A percentile compares a stretch with the other conserved stretches of the same genome.
Evolutionary conservation across 2,888 invertebrate species (phyloP).

Genomic region (Acleris laterana): DNA sequence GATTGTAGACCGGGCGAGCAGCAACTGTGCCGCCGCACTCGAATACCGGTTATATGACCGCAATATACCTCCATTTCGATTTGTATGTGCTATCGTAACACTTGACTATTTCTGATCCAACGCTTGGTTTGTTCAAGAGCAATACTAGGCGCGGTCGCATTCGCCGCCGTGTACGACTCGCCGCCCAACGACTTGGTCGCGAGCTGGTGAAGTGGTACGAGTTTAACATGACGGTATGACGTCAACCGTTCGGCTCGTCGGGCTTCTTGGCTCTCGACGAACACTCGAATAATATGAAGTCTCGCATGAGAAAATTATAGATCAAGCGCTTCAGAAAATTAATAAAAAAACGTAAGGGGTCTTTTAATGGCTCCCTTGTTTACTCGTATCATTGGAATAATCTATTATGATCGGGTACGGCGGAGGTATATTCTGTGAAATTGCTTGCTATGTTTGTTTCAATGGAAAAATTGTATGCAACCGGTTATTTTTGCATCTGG

Average conservation of each 20-base stretch:
- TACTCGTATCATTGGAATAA: too few relatives aligned
- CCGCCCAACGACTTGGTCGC: slow-evolving; percentile 43
- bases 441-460: too few relatives aligned
- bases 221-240: slow-evolving; percentile 77
- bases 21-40: slow-evolving; percentile 71
- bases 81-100: slow-evolving; percentile 51
- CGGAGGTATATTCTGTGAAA: too few relatives aligned
- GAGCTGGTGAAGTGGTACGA: slow-evolving; percentile 59
- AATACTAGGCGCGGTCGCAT: slow-evolving; percentile 39
- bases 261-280: slow-evolving; percentile 80
- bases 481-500: slow-evolving; percentile 21
- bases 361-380: slow-evolving; percentile 6
- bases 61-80: slow-evolving; percentile 72
- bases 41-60: slow-evolving; percentile 84
- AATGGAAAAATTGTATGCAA: neutral
- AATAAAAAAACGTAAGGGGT: slow-evolving; percentile 11
- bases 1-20: slow-evolving; percentile 70
- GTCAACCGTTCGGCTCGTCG: slow-evolving; percentile 82
- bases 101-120: slow-evolving; percentile 56
- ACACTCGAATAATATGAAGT: slow-evolving; percentile 69
- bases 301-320: slow-evolving; percentile 73
- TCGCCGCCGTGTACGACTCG: slow-evolving; percentile 59
- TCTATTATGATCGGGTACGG: too few relatives aligned
- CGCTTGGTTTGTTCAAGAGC: slow-evolving; percentile 50
- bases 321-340: slow-evolving; percentile 59